A percentile compares a stretch with the other conserved stretches of the same genome.
phyloP scores from a whole-genome alignment of 2,888 invertebrate genomes.

The Nymphalis polychloros region DNA sequence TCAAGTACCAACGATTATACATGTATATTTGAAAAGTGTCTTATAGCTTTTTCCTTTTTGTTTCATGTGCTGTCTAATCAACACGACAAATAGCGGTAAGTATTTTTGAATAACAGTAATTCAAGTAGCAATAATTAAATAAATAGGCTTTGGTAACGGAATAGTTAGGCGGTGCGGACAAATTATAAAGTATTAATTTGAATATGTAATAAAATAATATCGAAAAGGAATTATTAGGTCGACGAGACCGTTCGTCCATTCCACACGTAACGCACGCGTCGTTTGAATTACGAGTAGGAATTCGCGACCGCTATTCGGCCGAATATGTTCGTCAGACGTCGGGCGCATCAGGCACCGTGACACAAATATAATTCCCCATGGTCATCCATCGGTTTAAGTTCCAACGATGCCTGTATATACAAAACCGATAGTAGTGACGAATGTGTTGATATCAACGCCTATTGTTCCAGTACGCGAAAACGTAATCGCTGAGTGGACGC shows the following conservation, averaged over 20 bases:
- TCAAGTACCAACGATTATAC: not conserved
- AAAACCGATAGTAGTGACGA: constrained; percentile 64
- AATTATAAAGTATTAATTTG: constrained; percentile 40
- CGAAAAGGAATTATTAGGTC: constrained; percentile 72
- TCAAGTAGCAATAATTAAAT: not conserved
- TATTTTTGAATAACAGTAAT: constrained; percentile 38
- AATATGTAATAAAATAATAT: constrained; percentile 54
- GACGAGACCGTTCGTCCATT: constrained; percentile 68
- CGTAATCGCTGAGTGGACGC: constrained; percentile 67
- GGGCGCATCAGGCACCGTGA: constrained; percentile 65
- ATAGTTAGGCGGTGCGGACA: constrained; percentile 27
- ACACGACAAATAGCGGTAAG: constrained; percentile 66
- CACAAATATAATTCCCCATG: constrained; percentile 73
- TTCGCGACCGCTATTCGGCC: constrained; percentile 80
- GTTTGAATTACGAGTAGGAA: constrained; percentile 80
- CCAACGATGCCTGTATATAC: constrained; percentile 56
- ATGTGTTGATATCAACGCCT: constrained; percentile 65
- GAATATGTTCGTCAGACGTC: constrained; percentile 44
- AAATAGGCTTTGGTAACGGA: constrained; percentile 13
- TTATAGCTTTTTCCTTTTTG: constrained; percentile 50
- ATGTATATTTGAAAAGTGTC: not conserved
- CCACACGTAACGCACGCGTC: constrained; percentile 70
- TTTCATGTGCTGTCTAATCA: constrained; percentile 71
- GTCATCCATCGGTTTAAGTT: constrained; percentile 50
- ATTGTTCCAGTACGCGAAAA: constrained; percentile 73